Percentiles rank a stretch among this genome's conserved stretches.
These are phyloP conservation scores for Metopolophium dirhodum DNA, from an alignment of 1,140 invertebrate genomes.

Conservation along the genomic window DNA sequence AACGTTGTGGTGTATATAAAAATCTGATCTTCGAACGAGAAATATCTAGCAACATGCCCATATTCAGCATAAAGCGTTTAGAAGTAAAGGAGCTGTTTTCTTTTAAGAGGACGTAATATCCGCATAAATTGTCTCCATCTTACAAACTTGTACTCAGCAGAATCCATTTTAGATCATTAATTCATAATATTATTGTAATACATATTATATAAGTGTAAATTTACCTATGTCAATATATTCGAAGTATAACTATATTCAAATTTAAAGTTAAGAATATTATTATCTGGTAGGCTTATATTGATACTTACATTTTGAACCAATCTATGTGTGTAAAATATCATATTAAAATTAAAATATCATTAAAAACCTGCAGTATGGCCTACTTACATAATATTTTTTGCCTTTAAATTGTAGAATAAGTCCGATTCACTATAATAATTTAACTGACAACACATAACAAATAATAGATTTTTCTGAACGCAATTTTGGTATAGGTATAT, in stretches of 20 bases:
- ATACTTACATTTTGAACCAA: background rate
- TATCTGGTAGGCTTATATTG: no score
- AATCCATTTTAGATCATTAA: background rate
- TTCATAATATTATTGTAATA: background rate
- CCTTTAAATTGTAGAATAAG: no score
- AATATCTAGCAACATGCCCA: background rate
- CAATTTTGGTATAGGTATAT: background rate
- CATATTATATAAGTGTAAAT: background rate
- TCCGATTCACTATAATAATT: background rate
- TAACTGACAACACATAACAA: background rate
- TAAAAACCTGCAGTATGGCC: background rate
- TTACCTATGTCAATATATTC: background rate
- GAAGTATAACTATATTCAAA: no score
- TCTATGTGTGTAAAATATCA: background rate
- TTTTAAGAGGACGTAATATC: background rate
- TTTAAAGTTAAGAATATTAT: no score
- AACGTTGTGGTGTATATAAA: background rate
- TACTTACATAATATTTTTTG: background rate
- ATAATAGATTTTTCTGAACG: background rate
- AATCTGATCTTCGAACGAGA: background rate
- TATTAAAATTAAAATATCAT: background rate
- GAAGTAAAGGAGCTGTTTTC: background rate
- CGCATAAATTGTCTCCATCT: background rate
- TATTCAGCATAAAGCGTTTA: background rate
- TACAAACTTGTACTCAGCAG: background rate